Base-by-base conservation (phyloP, 2,113 vertebrate species). In the Clupea harengus region DNA sequence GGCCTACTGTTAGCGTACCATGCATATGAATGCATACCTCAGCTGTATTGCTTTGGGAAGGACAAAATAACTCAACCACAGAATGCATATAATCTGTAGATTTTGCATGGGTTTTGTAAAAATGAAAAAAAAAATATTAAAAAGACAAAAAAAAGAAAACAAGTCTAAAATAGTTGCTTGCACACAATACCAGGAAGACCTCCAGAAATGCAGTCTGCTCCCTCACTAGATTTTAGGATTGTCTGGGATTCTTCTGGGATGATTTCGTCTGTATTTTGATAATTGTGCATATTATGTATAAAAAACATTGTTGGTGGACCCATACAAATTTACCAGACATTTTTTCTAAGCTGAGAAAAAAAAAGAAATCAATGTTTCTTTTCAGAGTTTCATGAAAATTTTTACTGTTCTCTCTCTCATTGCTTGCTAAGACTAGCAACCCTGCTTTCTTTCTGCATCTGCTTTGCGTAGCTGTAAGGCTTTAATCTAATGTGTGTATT, bases 21-120 rank as follows among this genome's bases (percentile, higher is more conserved):
- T 97, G 97, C 96, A 96, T 97, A 95, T 95, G 95, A 97, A 96
- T 96, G 96, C 97, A 97, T 98, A 99, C 97, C 97, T 99, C 97
- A 99, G 97, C 97, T 97, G 96, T 95, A 95, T 96, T 97, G 96
- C 96, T 97, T 96, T 95, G 96, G 97, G 96, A 97, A 91, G 91
- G 90, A 92, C 92, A 88, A 88, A 89, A 93, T 82, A 95, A 97
- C 96, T 99, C 97, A 97, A 97, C 97, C 98, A 98, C 98, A 99
- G 97, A 99, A 99, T 99, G 97, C 97, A 97, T 99, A 99, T 99
- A 95, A 98, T 96, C 96, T 99, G 98, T 99, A 99, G 98, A 99
- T 99, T 97, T 99, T 99, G 98, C 98, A 99, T 99, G 98, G 98
- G 97, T 99, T 99, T 99, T 99, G 97, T 99, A 98, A 98, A 97